Evolutionary conservation across 2,113 vertebrate genomes (phyloP).

Genomic region (Alethe diademata): DNA sequence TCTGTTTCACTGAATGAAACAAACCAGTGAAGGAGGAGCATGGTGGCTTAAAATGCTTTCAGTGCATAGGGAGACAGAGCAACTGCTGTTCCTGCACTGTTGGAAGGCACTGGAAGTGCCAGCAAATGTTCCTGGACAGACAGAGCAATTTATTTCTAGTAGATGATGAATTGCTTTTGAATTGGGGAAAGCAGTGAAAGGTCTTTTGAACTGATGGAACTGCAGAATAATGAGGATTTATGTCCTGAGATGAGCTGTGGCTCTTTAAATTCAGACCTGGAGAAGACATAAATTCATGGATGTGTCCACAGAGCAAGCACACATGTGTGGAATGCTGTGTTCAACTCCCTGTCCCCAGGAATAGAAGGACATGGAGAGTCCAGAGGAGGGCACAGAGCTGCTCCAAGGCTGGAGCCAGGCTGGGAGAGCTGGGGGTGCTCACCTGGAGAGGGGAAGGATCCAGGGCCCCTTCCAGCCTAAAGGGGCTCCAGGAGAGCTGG

Average conservation of each 20-base stretch:
- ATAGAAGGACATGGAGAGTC: accelerated
- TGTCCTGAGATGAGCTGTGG: not conserved
- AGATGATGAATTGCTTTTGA: not conserved
- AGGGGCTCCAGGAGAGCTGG: not conserved
- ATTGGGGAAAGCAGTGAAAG: not conserved
- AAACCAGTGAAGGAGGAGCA: not conserved
- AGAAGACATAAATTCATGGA: not conserved
- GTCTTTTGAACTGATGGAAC: not conserved
- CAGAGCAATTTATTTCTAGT: not conserved
- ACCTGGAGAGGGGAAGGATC: not conserved
- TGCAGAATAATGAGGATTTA: not conserved
- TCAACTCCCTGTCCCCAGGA: not conserved
- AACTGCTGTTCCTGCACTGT: not conserved
- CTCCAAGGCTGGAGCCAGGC: not conserved
- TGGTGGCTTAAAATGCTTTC: not conserved
- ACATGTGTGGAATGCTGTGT: not conserved
- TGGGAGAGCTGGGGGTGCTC: not conserved
- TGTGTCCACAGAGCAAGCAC: not conserved
- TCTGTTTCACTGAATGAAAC: not conserved
- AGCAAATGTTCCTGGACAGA: not conserved
- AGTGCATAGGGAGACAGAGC: not conserved
- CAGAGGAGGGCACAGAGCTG: not conserved
- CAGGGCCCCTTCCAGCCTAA: not conserved
- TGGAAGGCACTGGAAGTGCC: not conserved
- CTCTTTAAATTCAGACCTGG: not conserved